Conservation (phyloP, 2,797 vertebrate species). For the Novumbra hubbsi region DNA sequence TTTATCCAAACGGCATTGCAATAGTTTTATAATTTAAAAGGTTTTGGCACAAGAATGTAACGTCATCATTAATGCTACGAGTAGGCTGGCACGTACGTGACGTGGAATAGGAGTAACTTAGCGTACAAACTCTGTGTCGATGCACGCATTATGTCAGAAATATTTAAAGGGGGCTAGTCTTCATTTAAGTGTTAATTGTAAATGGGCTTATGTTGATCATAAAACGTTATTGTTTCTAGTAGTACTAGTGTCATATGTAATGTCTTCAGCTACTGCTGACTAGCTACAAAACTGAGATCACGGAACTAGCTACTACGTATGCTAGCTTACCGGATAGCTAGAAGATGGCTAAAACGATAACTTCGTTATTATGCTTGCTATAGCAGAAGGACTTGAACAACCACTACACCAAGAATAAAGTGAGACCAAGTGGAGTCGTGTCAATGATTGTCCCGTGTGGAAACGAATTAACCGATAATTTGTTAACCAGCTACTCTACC, state of each 20-base stretch:
- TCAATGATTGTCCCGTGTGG: conserved; percentile 15
- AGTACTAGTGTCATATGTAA: neutral
- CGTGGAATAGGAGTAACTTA: neutral
- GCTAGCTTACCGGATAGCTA: neutral
- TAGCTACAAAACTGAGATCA: neutral
- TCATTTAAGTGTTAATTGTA: neutral
- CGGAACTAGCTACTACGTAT: neutral
- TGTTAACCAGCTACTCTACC: neutral
- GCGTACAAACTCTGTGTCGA: neutral
- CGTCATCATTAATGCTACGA: too few species aligned
- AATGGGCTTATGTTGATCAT: neutral
- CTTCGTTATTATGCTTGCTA: neutral
- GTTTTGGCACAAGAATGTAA: too few species aligned
- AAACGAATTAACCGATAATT: neutral
- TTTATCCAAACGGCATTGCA: too few species aligned
- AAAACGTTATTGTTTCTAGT: neutral
- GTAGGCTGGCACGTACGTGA: too few species aligned
- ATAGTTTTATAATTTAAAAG: too few species aligned
- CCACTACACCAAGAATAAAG: neutral
- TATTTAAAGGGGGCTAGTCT: neutral
- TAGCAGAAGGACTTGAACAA: neutral
- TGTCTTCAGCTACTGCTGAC: neutral
- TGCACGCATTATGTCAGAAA: neutral
- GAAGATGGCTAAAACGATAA: neutral
- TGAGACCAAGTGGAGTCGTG: conserved; percentile 19